Conservation (phyloP, 2,113 vertebrate genomes). For the Menura novaehollandiae region DNA sequence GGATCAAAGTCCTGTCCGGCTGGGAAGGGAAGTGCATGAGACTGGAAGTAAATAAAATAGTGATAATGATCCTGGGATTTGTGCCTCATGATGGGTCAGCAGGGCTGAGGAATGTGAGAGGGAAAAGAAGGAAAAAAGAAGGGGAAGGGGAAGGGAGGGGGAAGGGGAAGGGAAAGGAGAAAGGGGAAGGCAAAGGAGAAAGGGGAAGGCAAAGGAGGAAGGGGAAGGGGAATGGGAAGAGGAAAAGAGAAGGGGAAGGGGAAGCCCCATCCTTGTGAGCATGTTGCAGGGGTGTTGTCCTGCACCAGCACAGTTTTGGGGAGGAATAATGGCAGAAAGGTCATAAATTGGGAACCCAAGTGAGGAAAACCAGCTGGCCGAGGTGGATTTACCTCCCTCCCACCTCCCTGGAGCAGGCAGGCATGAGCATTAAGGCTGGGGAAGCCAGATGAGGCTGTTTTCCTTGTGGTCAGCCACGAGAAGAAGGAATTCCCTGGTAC, state of each 20-base stretch:
- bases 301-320: not conserved
- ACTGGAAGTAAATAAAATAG: not conserved
- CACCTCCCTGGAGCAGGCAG: not conserved
- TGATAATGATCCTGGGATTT: not conserved
- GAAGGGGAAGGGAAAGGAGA: not conserved
- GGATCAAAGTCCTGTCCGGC: not conserved
- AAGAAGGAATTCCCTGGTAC: not conserved
- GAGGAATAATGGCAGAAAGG: not conserved
- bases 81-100: not conserved
- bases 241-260: not conserved
- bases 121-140: not conserved
- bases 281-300: accelerated
- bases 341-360: not conserved
- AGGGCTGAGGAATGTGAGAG: not conserved
- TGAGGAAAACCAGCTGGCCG: not conserved
- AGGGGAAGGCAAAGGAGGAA: not conserved
- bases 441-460: not conserved
- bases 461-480: accelerated
- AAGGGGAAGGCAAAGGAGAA: not conserved
- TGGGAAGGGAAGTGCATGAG: not conserved
- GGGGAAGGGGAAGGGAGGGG: not conserved
- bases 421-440: not conserved
- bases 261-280: accelerated
- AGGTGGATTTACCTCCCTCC: not conserved
- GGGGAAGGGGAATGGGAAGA: not conserved